Percentiles rank a stretch among this genome's conserved stretches.
Conservation (phyloP, 2,888 invertebrate species). For the Sinelater perroti region DNA sequence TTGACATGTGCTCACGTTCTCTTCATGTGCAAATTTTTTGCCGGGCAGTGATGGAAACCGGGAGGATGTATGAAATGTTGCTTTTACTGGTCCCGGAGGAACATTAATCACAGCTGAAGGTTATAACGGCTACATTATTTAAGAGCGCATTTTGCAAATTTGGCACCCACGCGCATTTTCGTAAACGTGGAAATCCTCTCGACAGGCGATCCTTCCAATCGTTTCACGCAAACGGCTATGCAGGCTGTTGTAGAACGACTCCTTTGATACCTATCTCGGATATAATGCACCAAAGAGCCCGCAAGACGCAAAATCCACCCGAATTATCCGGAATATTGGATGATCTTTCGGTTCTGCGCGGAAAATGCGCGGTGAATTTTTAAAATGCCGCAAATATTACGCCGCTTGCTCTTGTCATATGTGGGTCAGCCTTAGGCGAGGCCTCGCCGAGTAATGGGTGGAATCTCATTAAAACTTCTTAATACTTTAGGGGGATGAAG, state of each 20-base stretch:
- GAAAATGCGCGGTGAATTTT: too few species aligned
- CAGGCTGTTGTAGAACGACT: slow-evolving; percentile 13
- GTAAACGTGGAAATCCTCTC: neutral
- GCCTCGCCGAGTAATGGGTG: neutral
- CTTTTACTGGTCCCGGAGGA: neutral
- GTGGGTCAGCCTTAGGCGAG: neutral
- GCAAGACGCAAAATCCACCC: neutral
- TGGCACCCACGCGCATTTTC: neutral
- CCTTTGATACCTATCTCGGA: slow-evolving; percentile 14
- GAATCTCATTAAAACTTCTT: slow-evolving; percentile 13
- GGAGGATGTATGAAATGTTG: too few species aligned
- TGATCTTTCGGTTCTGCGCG: neutral
- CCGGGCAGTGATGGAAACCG: too few species aligned
- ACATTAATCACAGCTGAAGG: slow-evolving; percentile 2
- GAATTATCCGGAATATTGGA: neutral
- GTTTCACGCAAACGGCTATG: slow-evolving; percentile 5
- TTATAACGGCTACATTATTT: slow-evolving; percentile 1
- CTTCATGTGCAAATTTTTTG: too few species aligned
- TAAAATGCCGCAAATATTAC: too few species aligned
- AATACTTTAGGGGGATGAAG: neutral
- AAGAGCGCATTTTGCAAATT: neutral
- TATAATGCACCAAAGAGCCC: slow-evolving; percentile 7
- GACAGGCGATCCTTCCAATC: slow-evolving; percentile 7
- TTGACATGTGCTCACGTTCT: too few species aligned
- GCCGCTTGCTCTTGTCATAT: neutral